phyloP scores from a whole-genome alignment of 2,113 vertebrate species.

The Gallinago paraguaiae region DNA sequence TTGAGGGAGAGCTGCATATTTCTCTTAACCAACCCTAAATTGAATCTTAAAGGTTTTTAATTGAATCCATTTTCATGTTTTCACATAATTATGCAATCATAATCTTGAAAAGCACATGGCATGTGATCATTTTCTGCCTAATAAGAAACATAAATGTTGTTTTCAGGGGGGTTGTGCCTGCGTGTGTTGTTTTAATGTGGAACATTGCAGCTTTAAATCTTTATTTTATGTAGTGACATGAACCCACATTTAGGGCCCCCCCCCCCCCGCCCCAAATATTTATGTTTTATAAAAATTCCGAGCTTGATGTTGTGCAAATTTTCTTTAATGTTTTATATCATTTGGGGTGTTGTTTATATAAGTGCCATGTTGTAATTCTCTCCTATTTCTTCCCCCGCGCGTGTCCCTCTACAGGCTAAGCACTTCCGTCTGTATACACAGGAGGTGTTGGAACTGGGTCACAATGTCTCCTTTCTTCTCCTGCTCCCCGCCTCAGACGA shows the following conservation, averaged over 20 bases:
- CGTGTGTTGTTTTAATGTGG: slow-evolving; percentile 76
- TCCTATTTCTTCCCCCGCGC: slow-evolving; percentile 79
- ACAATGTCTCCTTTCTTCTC: slow-evolving; percentile 97
- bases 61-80: slow-evolving; percentile 85
- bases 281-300: slow-evolving; percentile 83
- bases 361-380: slow-evolving; percentile 82
- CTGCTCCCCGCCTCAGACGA: slow-evolving; percentile 93
- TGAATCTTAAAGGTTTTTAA: slow-evolving; percentile 84
- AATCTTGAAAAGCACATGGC: slow-evolving; percentile 82
- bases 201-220: slow-evolving; percentile 82
- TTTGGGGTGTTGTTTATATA: slow-evolving; percentile 80
- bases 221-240: slow-evolving; percentile 84
- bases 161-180: slow-evolving; percentile 72
- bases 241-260: slow-evolving; percentile 67
- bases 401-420: slow-evolving; percentile 88
- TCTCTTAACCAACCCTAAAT: slow-evolving; percentile 79
- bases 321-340: slow-evolving; percentile 83
- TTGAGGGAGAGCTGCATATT: slow-evolving; percentile 76
- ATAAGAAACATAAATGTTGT: slow-evolving; percentile 85
- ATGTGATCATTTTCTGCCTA: slow-evolving; percentile 84
- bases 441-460: slow-evolving; percentile 97
- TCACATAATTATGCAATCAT: slow-evolving; percentile 83
- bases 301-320: slow-evolving; percentile 81
- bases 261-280: slow-evolving; percentile 72
- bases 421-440: slow-evolving; percentile 96